Base-by-base conservation (phyloP, 2,113 vertebrate genomes). In the Dasypus novemcinctus region DNA sequence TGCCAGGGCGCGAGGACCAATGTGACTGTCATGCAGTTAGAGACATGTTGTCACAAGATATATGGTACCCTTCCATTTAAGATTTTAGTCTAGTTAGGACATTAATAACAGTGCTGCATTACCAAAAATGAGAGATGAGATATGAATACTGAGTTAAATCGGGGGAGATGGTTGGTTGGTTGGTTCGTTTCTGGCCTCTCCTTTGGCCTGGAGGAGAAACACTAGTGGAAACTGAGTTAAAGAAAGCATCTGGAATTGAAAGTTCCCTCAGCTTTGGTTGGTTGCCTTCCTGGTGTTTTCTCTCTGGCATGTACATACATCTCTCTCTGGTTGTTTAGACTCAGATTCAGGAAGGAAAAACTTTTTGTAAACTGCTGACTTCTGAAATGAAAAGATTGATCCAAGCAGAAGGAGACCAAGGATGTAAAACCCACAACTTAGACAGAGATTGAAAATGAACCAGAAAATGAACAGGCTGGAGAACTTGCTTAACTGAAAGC, bases 351-450 rank as follows among this genome's bases (percentile, higher is more conserved):
- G 11, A 57, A 76, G 76, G 64, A 88, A 71, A 79, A 72, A 13
- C 31, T 27, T 31, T 64, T 54, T 94, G 36, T 43, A 54, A 76
- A 52, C 49, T 41, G 82, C 72, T 68, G 27, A 18, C 63, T 74
- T 82, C 84, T 46, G 43, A 95, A 93, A 91, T 41, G 27, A 68
- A 86, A 94, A 85, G n/a, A 57, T 66, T 38, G 86, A 85, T 68
- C 68, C 43, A 86, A 78, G 74, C 79, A 74, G 74, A 80, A 82
- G 41, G 46, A 95, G 54, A 15, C 64, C 79, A 74, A 29, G 20
- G 68, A 52, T 63, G 2, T 87, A 23, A 89, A 92, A 72, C 36
- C 27, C 17, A 25, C 69, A 49, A 20, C 54, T 63, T 18, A 71
- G 46, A 80, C 87, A 83, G 91, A 46, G 68, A 90, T 57, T 68